Evolutionary conservation across 1,140 invertebrate genomes (phyloP), one percentile per base, ranked within the genome.

Genomic region (Macrostomum lignano): DNA sequence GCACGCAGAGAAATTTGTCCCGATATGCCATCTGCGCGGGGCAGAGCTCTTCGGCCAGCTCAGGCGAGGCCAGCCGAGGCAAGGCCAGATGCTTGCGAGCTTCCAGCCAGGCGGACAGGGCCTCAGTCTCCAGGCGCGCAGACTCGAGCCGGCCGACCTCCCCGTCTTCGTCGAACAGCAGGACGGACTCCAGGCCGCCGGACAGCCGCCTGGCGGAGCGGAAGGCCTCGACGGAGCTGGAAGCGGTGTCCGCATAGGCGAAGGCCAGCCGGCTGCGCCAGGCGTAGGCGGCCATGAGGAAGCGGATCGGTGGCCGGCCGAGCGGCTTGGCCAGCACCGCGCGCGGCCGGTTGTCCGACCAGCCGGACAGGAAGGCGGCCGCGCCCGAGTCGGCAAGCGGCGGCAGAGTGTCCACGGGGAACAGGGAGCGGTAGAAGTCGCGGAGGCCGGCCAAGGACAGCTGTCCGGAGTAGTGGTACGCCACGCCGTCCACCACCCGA

Each of bases 41-140:
- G 51, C 82, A 91, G 13, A 88, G 62, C 3, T 70, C 67, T 47
- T 84, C 75, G 43, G 76, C 65, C 33, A 74, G 58, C 31, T 56
- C 59, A 63, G 88, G 81, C 19, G 78, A 86, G 1, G 79, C 84
- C 0, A 93, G 58, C 36, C 82, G 55, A 1, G 84, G 82, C 28
- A 91, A 57, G 6, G 71, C 65, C 19, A 91, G 62, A 54, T 74
- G 81, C 52, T 78, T 74, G 59, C 91, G 84, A 24, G 69, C 67
- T 15, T 73, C 67, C 29, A 91, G 72, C 57, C 3, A 33, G 21
- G 44, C 22, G 2, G 47, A 35, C 5, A 68, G 65, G 1, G 46
- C 48, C 0, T 53, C 38, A 7, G 9, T 11, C 9, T 7, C 7
- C 23, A 9, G 13, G 9, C 32, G 7, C 28, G 9, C 25, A 19